These are phyloP conservation scores for Cydia splendana DNA, from an alignment of 1,140 invertebrate genomes.

Conservation along the genomic window DNA sequence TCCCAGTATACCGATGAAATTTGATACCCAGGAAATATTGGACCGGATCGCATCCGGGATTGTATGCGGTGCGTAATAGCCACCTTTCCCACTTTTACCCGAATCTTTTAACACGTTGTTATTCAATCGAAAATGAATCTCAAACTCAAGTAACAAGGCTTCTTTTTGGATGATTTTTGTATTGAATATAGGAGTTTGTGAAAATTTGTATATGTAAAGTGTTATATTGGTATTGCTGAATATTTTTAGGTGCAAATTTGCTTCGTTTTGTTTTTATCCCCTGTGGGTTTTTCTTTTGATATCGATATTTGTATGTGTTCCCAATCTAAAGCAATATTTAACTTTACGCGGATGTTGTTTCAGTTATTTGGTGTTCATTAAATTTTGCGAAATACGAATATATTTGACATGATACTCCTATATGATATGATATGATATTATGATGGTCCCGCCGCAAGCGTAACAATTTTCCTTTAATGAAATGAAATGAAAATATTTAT, in stretches of 20 bases:
- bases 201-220: slow-evolving; percentile 11
- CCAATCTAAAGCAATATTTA: no score
- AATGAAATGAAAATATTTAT: no score
- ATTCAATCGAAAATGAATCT: neutral
- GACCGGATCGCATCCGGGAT: slow-evolving; percentile 3
- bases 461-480: no score
- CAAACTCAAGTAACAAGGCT: neutral
- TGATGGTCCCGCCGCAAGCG: no score
- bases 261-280: slow-evolving; percentile 24
- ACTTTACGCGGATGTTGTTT: no score
- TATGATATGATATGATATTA: no score
- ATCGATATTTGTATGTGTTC: neutral
- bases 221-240: slow-evolving; percentile 22
- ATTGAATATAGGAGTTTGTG: neutral
- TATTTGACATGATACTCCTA: no score
- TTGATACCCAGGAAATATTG: slow-evolving; percentile 29
- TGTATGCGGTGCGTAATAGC: slow-evolving; percentile 19
- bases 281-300: neutral
- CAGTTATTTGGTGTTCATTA: no score
- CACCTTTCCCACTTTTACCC: neutral
- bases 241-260: slow-evolving; percentile 30
- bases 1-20: slow-evolving; percentile 30
- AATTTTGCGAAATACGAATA: no score
- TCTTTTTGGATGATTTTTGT: neutral
- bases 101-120: neutral